Conservation (phyloP, 2,113 vertebrate genomes). For the Catagonus wagneri region DNA sequence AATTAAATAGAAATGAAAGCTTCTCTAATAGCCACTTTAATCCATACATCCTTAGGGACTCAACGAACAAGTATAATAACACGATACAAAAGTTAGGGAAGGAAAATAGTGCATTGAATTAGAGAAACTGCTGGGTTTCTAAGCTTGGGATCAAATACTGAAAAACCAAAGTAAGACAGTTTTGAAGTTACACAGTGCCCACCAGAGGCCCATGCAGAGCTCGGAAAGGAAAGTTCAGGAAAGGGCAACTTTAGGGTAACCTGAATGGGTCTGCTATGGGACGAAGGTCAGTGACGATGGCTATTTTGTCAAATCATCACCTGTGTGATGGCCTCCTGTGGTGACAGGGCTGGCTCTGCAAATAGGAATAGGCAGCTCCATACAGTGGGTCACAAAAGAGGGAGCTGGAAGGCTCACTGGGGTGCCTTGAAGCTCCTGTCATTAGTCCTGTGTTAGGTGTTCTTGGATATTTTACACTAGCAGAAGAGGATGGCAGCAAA, state of each 20-base stretch:
- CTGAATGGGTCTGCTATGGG: not conserved
- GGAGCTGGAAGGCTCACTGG: not conserved
- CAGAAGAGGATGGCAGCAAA: not conserved
- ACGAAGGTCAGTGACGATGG: not conserved
- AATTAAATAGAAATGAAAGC: conserved; percentile 71
- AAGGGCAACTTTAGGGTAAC: not conserved
- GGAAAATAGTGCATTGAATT: not conserved
- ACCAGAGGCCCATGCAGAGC: not conserved
- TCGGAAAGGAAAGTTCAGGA: not conserved
- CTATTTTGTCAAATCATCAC: not conserved
- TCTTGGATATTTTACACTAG: not conserved
- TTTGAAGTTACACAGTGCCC: not conserved
- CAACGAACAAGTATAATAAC: conserved; percentile 52
- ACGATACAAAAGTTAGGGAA: not conserved
- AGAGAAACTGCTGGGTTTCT: conserved; percentile 21
- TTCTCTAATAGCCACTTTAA: conserved; percentile 60
- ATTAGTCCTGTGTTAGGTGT: not conserved
- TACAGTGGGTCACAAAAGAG: not conserved
- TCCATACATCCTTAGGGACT: conserved; percentile 45
- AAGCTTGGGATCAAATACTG: not conserved
- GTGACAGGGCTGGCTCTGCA: not conserved
- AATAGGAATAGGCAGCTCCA: not conserved
- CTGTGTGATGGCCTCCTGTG: not conserved
- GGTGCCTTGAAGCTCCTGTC: not conserved
- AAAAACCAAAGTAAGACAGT: not conserved